Evolutionary conservation across 2,888 invertebrate genomes (phyloP).

Genomic region (Torymus auratus): DNA sequence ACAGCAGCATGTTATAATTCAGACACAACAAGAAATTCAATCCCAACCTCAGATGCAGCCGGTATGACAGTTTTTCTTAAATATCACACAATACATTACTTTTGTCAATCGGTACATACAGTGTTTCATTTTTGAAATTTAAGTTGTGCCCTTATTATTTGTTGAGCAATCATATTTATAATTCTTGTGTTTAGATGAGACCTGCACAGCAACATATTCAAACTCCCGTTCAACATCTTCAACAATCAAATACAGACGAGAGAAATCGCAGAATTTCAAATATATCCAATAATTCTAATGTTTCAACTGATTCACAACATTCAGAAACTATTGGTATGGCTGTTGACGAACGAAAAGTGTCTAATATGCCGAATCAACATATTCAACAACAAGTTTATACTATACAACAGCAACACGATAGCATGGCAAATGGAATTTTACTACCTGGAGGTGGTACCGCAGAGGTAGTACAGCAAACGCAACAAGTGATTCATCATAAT

Average conservation of each 20-base stretch:
- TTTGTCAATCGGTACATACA: background rate
- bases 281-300: constrained; percentile 69
- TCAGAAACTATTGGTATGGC: constrained; percentile 36
- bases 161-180: background rate
- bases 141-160: too few relatives aligned
- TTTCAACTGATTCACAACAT: constrained; percentile 69
- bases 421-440: background rate
- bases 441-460: background rate
- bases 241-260: constrained; percentile 68
- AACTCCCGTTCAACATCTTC: constrained; percentile 66
- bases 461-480: constrained; percentile 51
- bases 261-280: constrained; percentile 73
- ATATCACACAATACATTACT: background rate
- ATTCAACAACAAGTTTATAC: constrained; percentile 38
- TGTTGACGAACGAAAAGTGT: constrained; percentile 63
- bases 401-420: constrained; percentile 40
- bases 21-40: constrained; percentile 50
- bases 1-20: constrained; percentile 52
- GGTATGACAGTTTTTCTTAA: constrained; percentile 19
- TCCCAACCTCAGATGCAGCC: constrained; percentile 59
- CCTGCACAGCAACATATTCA: constrained; percentile 64
- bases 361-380: constrained; percentile 41
- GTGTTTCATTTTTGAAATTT: too few relatives aligned
- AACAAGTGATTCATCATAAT: constrained; percentile 61
- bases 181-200: constrained; percentile 48